A percentile compares a stretch with the other conserved stretches of the same genome.
Evolutionary conservation across 1,140 invertebrate genomes (phyloP).

Genomic region (Macrobrachium nipponense): DNA sequence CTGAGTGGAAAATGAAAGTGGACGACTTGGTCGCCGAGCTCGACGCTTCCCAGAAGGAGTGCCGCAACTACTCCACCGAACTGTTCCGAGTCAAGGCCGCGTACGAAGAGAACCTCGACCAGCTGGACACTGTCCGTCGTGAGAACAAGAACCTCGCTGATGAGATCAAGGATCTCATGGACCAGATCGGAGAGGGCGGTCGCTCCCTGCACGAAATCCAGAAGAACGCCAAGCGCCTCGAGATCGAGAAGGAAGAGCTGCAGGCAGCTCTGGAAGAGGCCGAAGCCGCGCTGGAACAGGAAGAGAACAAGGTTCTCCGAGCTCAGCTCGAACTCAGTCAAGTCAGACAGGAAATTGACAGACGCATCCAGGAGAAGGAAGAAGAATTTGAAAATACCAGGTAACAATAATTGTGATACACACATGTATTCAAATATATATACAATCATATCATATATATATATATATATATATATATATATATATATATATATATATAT

Average conservation of each 20-base stretch:
- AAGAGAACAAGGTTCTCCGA: conserved; percentile 70
- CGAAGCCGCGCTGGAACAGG: conserved; percentile 65
- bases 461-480: too few relatives aligned
- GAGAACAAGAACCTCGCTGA: conserved; percentile 57
- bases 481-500: too few relatives aligned
- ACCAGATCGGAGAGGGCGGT: conserved; percentile 54
- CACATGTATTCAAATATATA: too few relatives aligned
- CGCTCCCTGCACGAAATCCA: conserved; percentile 64
- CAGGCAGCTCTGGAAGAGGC: conserved; percentile 55
- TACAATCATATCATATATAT: too few relatives aligned
- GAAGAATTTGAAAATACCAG: conserved; percentile 70
- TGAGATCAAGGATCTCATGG: conserved; percentile 56
- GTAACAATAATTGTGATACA: conserved; percentile 63
- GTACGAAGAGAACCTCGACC: conserved; percentile 50
- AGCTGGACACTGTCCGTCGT: conserved; percentile 39
- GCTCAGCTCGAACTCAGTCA: conserved; percentile 73
- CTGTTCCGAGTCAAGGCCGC: conserved; percentile 54
- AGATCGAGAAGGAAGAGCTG: conserved; percentile 52
- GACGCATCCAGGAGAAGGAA: conserved; percentile 56
- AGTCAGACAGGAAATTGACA: conserved; percentile 66
- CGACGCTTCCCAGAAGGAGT: conserved; percentile 50
- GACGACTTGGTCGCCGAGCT: conserved; percentile 47
- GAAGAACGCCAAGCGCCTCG: conserved; percentile 62
- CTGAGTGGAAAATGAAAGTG: conserved; percentile 55
- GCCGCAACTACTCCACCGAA: conserved; percentile 52